phyloP scores from a whole-genome alignment of 2,113 vertebrate species.

The Circaetus gallicus region DNA sequence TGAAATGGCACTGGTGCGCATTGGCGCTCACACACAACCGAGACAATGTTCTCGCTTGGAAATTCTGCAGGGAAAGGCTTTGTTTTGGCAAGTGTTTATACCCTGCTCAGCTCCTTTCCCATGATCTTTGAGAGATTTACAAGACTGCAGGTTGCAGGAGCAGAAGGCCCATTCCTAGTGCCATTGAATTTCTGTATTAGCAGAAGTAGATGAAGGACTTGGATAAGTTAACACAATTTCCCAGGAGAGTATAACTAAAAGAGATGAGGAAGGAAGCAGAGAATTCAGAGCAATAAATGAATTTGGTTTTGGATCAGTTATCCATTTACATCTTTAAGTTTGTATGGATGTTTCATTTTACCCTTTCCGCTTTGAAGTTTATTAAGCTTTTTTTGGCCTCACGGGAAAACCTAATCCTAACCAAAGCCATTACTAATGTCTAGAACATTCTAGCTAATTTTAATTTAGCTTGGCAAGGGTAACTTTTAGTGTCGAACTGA shows the following conservation, averaged over 20 bases:
- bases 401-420: not conserved
- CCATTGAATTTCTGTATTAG: not conserved
- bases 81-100: not conserved
- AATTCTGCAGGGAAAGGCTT: not conserved
- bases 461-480: not conserved
- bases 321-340: not conserved
- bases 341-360: not conserved
- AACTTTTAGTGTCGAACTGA: not conserved
- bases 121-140: not conserved
- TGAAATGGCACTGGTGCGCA: not conserved
- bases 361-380: not conserved
- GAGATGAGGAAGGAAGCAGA: not conserved
- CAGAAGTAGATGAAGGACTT: not conserved
- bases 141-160: not conserved
- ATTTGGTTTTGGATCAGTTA: not conserved
- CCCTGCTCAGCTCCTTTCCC: not conserved
- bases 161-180: not conserved
- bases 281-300: not conserved
- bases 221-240: not conserved
- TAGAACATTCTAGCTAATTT: not conserved
- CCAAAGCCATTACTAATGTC: not conserved
- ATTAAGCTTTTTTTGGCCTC: not conserved
- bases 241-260: not conserved
- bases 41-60: not conserved
- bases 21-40: not conserved